Conservation (phyloP, 2,113 vertebrate genomes). For the Gymnobelideus leadbeateri region DNA sequence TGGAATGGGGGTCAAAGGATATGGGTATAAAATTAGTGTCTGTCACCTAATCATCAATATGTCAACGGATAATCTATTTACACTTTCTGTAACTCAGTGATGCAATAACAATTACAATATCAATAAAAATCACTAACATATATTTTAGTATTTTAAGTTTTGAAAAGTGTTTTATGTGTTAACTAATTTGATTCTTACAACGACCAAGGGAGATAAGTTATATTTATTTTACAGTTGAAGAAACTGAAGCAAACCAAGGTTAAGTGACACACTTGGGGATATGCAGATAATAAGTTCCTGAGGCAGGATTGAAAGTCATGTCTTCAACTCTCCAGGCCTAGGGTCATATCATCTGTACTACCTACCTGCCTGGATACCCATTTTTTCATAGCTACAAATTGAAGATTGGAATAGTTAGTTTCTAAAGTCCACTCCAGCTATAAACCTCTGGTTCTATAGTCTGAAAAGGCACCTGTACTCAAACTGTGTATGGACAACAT, state of each 20-base stretch:
- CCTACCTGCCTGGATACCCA: not conserved
- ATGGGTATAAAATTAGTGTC: not conserved
- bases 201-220: not conserved
- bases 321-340: not conserved
- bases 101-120: not conserved
- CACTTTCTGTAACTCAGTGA: not conserved
- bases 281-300: not conserved
- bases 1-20: not conserved
- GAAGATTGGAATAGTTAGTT: not conserved
- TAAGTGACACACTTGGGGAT: not conserved
- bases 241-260: not conserved
- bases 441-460: not conserved
- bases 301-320: not conserved
- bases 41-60: not conserved
- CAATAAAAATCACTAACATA: not conserved
- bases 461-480: not conserved
- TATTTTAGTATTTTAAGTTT: not conserved
- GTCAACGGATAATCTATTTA: not conserved
- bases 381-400: not conserved
- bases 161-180: not conserved
- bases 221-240: not conserved
- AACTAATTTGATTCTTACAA: not conserved
- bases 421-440: not conserved
- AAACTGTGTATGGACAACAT: not conserved
- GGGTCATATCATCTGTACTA: not conserved